Base-by-base conservation (phyloP, 2,113 vertebrate genomes). In the Pelobates fuscus region DNA sequence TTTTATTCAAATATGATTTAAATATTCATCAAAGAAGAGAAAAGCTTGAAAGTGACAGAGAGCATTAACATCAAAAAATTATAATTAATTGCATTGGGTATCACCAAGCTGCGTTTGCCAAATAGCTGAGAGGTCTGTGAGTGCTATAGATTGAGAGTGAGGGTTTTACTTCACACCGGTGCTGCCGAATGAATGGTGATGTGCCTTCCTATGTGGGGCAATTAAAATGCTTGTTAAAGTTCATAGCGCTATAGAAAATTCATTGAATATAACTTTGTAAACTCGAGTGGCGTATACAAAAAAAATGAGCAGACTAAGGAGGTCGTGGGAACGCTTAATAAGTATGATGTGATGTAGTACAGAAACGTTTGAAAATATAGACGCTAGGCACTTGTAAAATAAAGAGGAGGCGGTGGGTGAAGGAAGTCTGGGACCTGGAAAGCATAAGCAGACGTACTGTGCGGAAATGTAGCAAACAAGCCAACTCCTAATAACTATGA, bases 1-100 rank as follows among this genome's bases (percentile, higher is more conserved):
- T 90, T 92, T 91, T 90, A 93, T 93, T 93, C 89, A 93, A 92
- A 92, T 91, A 92, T 85, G 88, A 90, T 91, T 93, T 93, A 91
- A 92, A 92, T 92, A 93, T 93, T 93, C 89, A 93, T 93, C 92
- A 93, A 93, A 92, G 90, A 83, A 71, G 80, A 93, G 85, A 89
- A 89, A 87, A 88, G 88, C 87, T 92, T 87, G 85, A 90, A 89
- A 89, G 88, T 93, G 92, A 91, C 92, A 89, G 90, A 90, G 83
- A 84, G 86, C 90, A 88, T 94, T 89, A 92, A 91, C 89, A 88
- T 94, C 88, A 91, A 92, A 91, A 90, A 88, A 89, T 6, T 87
- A 87, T 92, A 89, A 92, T 92, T 89, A 92, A 92, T 90, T 92
- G 88, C 87, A 89, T 85, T 90, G 87, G 84, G 86, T 92, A 86